Conservation (phyloP, 2,888 invertebrate genomes). For the Nemapogon koenigi region DNA sequence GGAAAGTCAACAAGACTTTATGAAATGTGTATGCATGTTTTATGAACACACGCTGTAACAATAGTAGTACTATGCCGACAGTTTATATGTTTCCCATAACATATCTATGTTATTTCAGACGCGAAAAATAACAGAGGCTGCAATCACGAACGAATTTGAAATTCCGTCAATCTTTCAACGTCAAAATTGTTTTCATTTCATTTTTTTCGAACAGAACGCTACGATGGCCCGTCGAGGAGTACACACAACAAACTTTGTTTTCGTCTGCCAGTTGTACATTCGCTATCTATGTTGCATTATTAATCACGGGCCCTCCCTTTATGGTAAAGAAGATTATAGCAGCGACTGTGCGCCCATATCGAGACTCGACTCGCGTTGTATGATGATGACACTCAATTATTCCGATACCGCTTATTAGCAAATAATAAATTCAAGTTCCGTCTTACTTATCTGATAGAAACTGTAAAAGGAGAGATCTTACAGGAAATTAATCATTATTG, state of each 20-base stretch:
- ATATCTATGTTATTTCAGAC: too few species aligned
- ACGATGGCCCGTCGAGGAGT: too few species aligned
- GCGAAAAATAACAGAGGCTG: too few species aligned
- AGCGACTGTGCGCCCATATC: conserved; percentile 19
- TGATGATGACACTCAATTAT: conserved; percentile 19
- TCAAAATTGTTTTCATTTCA: too few species aligned
- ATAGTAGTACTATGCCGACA: too few species aligned
- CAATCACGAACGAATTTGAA: too few species aligned
- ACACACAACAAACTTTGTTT: conserved; percentile 4
- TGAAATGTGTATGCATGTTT: too few species aligned
- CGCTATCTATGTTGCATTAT: conserved; percentile 14
- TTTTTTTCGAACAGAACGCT: too few species aligned
- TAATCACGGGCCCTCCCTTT: conserved; percentile 21
- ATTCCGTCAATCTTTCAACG: too few species aligned
- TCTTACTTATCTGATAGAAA: conserved; percentile 17
- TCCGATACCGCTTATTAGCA: conserved; percentile 9
- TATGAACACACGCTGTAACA: too few species aligned
- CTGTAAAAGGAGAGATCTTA: conserved; percentile 17
- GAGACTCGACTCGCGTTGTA: conserved; percentile 19
- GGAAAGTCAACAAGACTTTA: too few species aligned
- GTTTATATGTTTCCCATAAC: too few species aligned
- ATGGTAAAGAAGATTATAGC: conserved; percentile 32
- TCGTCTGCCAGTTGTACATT: conserved; percentile 3
- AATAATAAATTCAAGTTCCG: conserved; percentile 19
- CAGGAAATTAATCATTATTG: conserved; percentile 10